Evolutionary conservation across 2,797 vertebrate species (phyloP), one percentile per base, ranked within the genome.

Genomic region (Limnodromus scolopaceus): DNA sequence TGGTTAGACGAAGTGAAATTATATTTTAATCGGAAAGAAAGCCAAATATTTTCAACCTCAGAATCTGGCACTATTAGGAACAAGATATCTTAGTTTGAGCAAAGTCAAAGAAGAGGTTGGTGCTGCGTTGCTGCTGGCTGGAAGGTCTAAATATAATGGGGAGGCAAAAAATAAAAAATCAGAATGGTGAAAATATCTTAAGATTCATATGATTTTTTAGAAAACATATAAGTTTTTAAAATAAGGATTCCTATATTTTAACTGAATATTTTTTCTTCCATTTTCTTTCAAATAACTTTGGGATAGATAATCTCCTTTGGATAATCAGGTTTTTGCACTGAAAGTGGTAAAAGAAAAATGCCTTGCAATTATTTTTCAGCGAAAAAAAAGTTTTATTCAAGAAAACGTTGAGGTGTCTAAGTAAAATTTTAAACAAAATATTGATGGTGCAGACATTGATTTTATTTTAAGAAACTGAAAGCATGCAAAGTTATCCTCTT

Each of bases 171-270:
- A 46, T 46, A 34, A 66, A 57, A 45, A 27, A 25, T 8, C 16
- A 28, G 10, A 36, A 25, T 17, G 23, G 32, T 22, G 41, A 61
- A 86, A 75, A 79, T 11, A n/a, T 11, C 34, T 34, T 32, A 41
- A 41, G 23, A 82, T 39, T 36, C 4, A 3, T 7, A 3, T 1
- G 2, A 7, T 2, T 30, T 39, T 53, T n/a, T 65, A 2, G 2
- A 53, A 81, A 69, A 15, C 19, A 38, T 43, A 48, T 18, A 38
- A 25, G 19, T 32, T 48, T 69, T 87, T 30, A 36, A 55, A 77
- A n/a, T 3, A 23, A 53, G 3, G 8, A 12, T 63, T 85, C 27
- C 13, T n/a, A 70, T 77, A 48, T 36, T 36, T 4, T 5, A 69
- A 9, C 8, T 3, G 24, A 43, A 3, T 43, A 19, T 19, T 65